Conservation (phyloP, 2,113 vertebrate genomes). For the Notiomystis cincta region DNA sequence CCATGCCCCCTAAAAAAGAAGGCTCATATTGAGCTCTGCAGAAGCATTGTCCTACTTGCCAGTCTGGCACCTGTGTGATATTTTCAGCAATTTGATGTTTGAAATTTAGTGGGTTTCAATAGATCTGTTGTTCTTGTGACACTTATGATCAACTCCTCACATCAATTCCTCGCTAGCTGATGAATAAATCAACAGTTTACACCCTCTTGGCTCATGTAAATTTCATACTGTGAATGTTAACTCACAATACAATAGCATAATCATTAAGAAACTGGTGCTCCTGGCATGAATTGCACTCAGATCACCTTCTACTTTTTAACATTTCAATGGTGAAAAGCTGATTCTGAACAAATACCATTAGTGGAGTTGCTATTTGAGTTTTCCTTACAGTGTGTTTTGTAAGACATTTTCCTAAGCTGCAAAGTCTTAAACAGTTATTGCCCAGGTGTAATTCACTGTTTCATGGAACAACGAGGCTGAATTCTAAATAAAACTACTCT, state of each 20-base stretch:
- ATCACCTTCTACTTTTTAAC: not conserved
- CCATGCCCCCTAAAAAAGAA: fast-evolving
- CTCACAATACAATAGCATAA: not conserved
- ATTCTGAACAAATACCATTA: not conserved
- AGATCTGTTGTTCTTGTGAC: not conserved
- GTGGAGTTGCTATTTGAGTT: not conserved
- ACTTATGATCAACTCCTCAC: not conserved
- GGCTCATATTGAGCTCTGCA: not conserved
- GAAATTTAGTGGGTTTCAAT: not conserved
- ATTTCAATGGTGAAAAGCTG: not conserved
- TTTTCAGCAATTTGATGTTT: not conserved
- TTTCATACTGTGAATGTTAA: not conserved
- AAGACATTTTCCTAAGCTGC: not conserved
- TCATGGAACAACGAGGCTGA: not conserved
- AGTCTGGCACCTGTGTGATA: not conserved
- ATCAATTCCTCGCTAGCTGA: not conserved
- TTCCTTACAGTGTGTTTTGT: not conserved
- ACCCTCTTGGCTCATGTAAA: not conserved
- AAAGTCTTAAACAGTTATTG: not conserved
- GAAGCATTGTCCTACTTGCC: fast-evolving
- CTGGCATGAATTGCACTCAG: not conserved
- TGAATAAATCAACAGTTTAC: not conserved
- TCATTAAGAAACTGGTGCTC: not conserved
- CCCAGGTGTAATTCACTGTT: not conserved
- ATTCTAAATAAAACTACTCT: not conserved